A percentile compares a stretch with the other conserved stretches of the same genome.
These are phyloP conservation scores for Aphelocoma coerulescens DNA, from an alignment of 2,113 vertebrate genomes.

Conservation along the genomic window DNA sequence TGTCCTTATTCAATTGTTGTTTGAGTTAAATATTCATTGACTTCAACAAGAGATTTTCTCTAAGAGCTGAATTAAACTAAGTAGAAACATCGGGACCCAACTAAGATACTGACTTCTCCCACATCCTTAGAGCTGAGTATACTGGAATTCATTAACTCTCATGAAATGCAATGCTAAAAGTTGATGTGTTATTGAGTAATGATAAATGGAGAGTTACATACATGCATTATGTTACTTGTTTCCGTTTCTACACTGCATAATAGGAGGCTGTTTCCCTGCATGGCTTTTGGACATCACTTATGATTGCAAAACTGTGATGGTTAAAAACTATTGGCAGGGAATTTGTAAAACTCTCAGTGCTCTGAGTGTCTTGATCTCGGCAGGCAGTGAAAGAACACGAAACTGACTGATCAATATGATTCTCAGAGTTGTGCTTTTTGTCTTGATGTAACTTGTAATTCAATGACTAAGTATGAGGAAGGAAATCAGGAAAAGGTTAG, in stretches of 20 bases:
- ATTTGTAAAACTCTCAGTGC: not conserved
- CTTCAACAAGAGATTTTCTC: not conserved
- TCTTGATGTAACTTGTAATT: not conserved
- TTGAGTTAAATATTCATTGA: not conserved
- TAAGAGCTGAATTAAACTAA: constrained; percentile 38
- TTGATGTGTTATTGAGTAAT: not conserved
- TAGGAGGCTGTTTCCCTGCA: not conserved
- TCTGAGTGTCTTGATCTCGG: not conserved
- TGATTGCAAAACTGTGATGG: not conserved
- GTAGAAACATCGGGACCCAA: constrained; percentile 4
- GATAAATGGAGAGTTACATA: not conserved
- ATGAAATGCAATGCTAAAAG: not conserved
- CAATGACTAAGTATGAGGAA: not conserved
- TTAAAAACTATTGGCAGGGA: not conserved
- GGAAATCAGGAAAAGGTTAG: not conserved
- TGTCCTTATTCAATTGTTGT: constrained; percentile 23
- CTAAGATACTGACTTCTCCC: constrained; percentile 5
- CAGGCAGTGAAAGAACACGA: not conserved
- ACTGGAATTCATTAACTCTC: constrained; percentile 24
- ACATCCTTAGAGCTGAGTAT: not conserved
- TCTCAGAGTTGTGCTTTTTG: not conserved
- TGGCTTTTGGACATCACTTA: not conserved
- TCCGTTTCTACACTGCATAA: not conserved
- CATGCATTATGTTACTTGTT: not conserved
- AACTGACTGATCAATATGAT: not conserved